A percentile compares a stretch with the other conserved stretches of the same genome.
phyloP scores from a whole-genome alignment of 2,888 invertebrate genomes.

The Erannis defoliaria region DNA sequence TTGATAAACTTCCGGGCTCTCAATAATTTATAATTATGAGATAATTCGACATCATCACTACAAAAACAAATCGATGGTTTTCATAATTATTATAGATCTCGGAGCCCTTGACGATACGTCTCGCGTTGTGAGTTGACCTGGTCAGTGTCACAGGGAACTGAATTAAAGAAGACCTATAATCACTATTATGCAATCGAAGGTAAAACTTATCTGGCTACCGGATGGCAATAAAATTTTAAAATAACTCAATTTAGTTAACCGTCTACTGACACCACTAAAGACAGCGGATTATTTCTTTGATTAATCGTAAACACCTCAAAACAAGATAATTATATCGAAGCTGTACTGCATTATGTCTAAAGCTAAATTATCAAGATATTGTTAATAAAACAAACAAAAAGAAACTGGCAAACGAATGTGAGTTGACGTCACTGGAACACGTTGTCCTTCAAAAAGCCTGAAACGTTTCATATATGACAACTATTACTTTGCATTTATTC shows the following conservation, averaged over 20 bases:
- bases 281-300: background rate
- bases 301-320: background rate
- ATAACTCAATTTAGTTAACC: too few species aligned
- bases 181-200: constrained; percentile 7
- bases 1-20: background rate
- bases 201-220: constrained; percentile 5
- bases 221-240: background rate
- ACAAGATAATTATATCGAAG: background rate
- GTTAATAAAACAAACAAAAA: background rate
- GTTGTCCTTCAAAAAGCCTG: background rate
- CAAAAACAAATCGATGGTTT: constrained; percentile 8
- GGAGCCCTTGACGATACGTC: constrained; percentile 17
- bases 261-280: too few species aligned
- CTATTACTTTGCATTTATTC: background rate
- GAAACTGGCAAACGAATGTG: background rate
- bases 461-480: background rate
- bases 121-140: constrained; percentile 9
- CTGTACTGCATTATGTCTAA: background rate
- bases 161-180: background rate
- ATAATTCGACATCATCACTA: background rate
- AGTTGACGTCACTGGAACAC: background rate
- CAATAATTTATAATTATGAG: background rate
- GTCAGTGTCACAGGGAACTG: constrained; percentile 29
- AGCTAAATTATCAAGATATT: background rate
- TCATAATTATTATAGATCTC: constrained; percentile 16